Conservation (phyloP, 2,888 invertebrate genomes). For the Acronicta leporina region DNA sequence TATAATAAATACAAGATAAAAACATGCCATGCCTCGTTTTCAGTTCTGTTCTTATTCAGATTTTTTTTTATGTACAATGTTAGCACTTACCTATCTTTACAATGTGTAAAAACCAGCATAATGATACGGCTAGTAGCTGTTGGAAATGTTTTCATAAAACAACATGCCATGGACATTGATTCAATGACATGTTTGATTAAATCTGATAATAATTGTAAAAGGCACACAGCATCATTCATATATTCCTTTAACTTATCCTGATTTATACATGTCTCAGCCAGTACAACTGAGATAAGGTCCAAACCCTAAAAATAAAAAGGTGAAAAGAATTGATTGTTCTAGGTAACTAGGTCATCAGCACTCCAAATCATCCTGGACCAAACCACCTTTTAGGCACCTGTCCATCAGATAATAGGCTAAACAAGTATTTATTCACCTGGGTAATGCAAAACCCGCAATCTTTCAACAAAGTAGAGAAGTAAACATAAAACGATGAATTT, state of each 20-base stretch:
- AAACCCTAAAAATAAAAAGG: slow-evolving; percentile 65
- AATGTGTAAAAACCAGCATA: slow-evolving; percentile 80
- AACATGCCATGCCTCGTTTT: too few relatives aligned
- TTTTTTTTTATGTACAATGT: neutral
- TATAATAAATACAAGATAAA: neutral
- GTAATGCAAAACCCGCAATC: slow-evolving; percentile 71
- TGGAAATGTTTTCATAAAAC: slow-evolving; percentile 69
- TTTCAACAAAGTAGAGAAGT: slow-evolving; percentile 65
- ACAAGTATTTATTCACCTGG: slow-evolving; percentile 63
- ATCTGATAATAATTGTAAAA: slow-evolving; percentile 71
- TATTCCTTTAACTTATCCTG: slow-evolving; percentile 60
- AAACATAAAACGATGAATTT: slow-evolving; percentile 55
- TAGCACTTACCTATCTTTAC: slow-evolving; percentile 81
- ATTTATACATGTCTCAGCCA: slow-evolving; percentile 58
- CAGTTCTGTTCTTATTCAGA: too few relatives aligned
- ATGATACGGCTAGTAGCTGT: slow-evolving; percentile 74
- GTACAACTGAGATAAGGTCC: slow-evolving; percentile 58
- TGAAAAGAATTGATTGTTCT: slow-evolving; percentile 1
- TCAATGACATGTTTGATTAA: slow-evolving; percentile 70
- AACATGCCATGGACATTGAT: slow-evolving; percentile 65
- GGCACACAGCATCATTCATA: slow-evolving; percentile 67
- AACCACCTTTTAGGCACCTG: neutral
- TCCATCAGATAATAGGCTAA: neutral
- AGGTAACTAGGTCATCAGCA: too few relatives aligned
- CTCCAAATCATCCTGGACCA: too few relatives aligned